phyloP scores from a whole-genome alignment of 2,797 vertebrate species.

The Novumbra hubbsi region DNA sequence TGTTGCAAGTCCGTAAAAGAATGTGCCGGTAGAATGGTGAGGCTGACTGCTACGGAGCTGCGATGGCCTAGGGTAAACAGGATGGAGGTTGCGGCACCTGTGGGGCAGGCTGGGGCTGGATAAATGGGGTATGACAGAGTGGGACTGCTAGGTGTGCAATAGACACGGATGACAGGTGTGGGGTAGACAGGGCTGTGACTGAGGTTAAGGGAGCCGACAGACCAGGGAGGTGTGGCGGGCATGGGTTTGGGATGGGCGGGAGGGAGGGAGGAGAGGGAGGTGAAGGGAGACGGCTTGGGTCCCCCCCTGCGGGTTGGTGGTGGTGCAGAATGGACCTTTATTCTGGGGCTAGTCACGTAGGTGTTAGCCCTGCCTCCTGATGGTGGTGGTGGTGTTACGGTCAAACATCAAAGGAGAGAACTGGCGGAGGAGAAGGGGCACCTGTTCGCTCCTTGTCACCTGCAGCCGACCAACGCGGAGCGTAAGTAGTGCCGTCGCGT shows the following conservation, averaged over 20 bases:
- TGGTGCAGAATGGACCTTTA: background rate
- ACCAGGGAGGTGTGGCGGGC: background rate
- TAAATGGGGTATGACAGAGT: background rate
- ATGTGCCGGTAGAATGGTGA: constrained; percentile 56
- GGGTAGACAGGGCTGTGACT: background rate
- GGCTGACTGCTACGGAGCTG: constrained; percentile 56
- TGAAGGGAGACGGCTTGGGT: background rate
- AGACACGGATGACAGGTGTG: background rate
- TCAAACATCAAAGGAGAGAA: background rate
- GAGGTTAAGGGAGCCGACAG: constrained; percentile 31
- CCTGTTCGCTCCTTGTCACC: constrained; percentile 27
- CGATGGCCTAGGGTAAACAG: constrained; percentile 67
- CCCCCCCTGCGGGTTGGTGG: background rate
- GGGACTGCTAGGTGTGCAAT: background rate
- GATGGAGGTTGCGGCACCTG: background rate
- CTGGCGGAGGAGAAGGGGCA: constrained; percentile 24
- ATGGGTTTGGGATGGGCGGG: background rate
- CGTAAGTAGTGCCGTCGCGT: background rate
- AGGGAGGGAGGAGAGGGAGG: background rate
- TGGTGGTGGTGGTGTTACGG: background rate
- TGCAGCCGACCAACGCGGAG: too few relatives aligned
- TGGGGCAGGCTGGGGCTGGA: background rate
- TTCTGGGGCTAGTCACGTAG: background rate
- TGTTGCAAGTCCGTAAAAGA: constrained; percentile 45
- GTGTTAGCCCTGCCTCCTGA: background rate